phyloP scores from a whole-genome alignment of 2,888 invertebrate species.

The Nemurella pictetii region DNA sequence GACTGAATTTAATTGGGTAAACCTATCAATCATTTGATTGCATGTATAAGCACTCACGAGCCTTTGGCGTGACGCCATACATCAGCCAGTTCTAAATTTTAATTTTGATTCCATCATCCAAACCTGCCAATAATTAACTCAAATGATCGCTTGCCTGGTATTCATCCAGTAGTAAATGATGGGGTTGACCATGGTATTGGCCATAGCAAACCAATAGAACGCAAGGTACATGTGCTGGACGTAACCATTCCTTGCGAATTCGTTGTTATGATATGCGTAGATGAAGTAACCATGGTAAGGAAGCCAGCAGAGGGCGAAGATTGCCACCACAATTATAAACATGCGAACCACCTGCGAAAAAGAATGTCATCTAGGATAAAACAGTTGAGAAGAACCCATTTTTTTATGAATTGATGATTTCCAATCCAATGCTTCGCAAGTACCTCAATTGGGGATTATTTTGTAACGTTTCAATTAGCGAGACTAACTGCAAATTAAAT shows the following conservation, averaged over 20 bases:
- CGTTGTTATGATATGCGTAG: constrained; percentile 53
- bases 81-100: background rate
- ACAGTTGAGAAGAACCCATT: too few species aligned
- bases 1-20: too few species aligned
- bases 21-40: background rate
- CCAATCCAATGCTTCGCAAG: too few species aligned
- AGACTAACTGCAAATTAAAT: background rate
- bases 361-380: background rate
- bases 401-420: too few species aligned
- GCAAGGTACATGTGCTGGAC: constrained; percentile 57
- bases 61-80: background rate
- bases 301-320: constrained; percentile 60
- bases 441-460: too few species aligned
- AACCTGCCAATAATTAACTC: background rate
- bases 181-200: constrained; percentile 62
- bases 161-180: constrained; percentile 63
- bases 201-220: constrained; percentile 61
- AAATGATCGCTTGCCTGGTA: constrained; percentile 46
- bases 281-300: constrained; percentile 60
- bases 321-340: constrained; percentile 58
- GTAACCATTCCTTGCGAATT: constrained; percentile 48
- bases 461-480: background rate
- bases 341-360: constrained; percentile 57
- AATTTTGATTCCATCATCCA: background rate
- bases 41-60: background rate